Base-by-base conservation (phyloP, 1,140 invertebrate species). In the Episyrphus balteatus region DNA sequence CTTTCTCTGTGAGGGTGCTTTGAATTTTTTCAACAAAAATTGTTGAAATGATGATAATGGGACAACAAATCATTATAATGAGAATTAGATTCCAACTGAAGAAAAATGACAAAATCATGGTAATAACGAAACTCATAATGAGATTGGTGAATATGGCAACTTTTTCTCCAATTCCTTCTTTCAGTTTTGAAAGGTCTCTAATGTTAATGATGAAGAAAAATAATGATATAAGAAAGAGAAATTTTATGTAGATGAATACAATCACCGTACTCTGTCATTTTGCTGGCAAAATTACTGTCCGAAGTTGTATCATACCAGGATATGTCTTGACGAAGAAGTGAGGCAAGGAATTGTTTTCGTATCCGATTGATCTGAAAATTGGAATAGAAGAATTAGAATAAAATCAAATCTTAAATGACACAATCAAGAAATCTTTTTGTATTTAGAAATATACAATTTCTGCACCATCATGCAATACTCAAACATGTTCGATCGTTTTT, bases 131-230 rank as follows among this genome's bases (percentile, higher is more conserved):
- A 1, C 84, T 84, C 48, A 80, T 75, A 56, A 87, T 71, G 38
- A 87, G 72, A 57, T 86, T 85, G 0, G 86, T 70, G 51, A 94
- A 85, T 52, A 90, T 83, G 0, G 83, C 82, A 3, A 95, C 73
- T 65, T 96, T 96, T 70, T 97, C 92, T 0, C 88, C 90, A n/a
- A 95, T 89, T 11, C 92, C 93, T 47, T 83, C 90, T 54, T 92
- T 86, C 54, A 94, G 81, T 62, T 91, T 90, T 51, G 88, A 82
- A 38, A 96, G 69, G 67, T 96, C 91, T 65, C 92, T 81, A 51
- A 39, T 55, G 58, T 48, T 10, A 15, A n/a, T 42, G 21, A n/a
- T n/a, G n/a, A 19, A 19, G 21, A 26, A 37, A 42, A 15, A 17
- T 26, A 15, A 13, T 19, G 3, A 26, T 3, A 26, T 5, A 5